Evolutionary conservation across 2,797 vertebrate genomes (phyloP).

Genomic region (Thunnus albacares): DNA sequence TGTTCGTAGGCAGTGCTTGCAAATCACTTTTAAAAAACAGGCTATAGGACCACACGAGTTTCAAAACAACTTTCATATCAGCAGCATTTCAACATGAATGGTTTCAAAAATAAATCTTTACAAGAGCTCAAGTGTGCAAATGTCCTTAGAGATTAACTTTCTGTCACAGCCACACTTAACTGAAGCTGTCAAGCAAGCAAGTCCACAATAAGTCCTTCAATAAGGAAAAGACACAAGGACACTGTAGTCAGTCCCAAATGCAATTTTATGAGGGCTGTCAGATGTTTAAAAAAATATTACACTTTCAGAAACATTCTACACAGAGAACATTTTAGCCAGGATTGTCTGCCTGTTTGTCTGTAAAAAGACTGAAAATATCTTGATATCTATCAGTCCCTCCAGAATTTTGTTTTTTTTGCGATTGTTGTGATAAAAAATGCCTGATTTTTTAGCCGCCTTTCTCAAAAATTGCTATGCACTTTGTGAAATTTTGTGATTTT

Average conservation of each 20-base stretch:
- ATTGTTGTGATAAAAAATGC: too few species aligned
- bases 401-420: too few species aligned
- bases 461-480: too few species aligned
- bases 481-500: too few species aligned
- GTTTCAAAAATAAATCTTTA: background rate
- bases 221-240: constrained; percentile 31
- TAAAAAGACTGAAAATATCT: too few species aligned
- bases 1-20: too few species aligned
- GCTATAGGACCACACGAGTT: background rate
- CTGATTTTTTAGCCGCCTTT: too few species aligned
- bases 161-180: background rate
- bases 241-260: constrained; percentile 16
- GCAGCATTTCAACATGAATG: background rate
- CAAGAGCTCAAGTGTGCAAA: background rate
- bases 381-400: background rate
- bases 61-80: constrained; percentile 2
- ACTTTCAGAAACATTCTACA: constrained; percentile 17
- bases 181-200: background rate
- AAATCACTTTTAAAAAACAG: background rate
- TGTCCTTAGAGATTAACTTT: background rate
- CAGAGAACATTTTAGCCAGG: background rate
- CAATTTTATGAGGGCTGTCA: constrained; percentile 18
- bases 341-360: background rate
- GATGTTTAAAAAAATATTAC: constrained; percentile 22
- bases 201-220: background rate